A percentile compares a stretch with the other conserved stretches of the same genome.
phyloP scores from a whole-genome alignment of 2,113 vertebrate species.

The Mobula birostris region DNA sequence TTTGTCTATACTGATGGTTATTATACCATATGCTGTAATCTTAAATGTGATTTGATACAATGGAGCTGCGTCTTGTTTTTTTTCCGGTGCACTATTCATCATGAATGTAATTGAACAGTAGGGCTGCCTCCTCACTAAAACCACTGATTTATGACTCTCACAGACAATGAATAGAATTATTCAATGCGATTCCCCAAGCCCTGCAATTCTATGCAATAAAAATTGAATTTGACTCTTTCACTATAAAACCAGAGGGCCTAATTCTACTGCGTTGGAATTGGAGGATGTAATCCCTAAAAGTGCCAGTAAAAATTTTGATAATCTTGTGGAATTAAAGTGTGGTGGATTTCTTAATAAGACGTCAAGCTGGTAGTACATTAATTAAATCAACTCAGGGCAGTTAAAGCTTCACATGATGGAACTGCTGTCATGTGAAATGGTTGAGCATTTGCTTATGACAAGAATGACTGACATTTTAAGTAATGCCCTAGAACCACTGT shows the following conservation, averaged over 20 bases:
- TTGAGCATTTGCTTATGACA: not conserved
- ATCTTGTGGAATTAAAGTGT: not conserved
- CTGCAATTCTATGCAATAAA: not conserved
- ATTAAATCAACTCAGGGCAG: not conserved
- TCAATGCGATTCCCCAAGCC: not conserved
- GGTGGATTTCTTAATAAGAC: not conserved
- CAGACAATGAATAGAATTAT: conserved; percentile 19
- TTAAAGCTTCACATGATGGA: not conserved
- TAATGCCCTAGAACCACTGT: conserved; percentile 5
- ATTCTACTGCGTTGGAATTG: not conserved
- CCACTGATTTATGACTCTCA: not conserved
- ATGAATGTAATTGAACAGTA: not conserved
- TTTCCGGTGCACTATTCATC: not conserved
- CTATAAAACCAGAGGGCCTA: not conserved
- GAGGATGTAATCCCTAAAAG: not conserved
- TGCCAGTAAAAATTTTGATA: not conserved
- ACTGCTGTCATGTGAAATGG: not conserved
- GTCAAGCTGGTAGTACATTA: not conserved
- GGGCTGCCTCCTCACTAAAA: not conserved
- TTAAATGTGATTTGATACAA: not conserved
- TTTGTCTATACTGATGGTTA: not conserved
- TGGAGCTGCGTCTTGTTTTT: not conserved
- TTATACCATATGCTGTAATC: not conserved
- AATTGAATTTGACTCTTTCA: not conserved
- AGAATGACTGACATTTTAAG: conserved; percentile 7